Percentiles rank a stretch among this genome's conserved stretches.
phyloP scores from a whole-genome alignment of 1,140 invertebrate species.

The Proctacanthus coquilletti region DNA sequence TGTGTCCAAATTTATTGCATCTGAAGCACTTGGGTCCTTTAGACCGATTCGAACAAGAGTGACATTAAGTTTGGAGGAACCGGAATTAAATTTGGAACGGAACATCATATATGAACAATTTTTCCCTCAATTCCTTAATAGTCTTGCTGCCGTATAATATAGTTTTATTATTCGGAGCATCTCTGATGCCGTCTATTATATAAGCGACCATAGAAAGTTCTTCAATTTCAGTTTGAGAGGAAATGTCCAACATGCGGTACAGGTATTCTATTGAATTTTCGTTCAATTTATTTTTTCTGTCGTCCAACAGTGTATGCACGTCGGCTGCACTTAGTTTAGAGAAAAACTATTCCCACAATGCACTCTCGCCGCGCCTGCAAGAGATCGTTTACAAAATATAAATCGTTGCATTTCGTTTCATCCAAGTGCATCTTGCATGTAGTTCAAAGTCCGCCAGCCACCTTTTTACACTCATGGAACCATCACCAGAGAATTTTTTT shows the following conservation, averaged over 20 bases:
- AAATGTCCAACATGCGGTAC: slow-evolving; percentile 16
- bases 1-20: slow-evolving; percentile 11
- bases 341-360: slow-evolving; percentile 11
- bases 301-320: slow-evolving; percentile 10
- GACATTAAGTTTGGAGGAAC: slow-evolving; percentile 7
- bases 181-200: slow-evolving; percentile 24
- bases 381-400: slow-evolving; percentile 10
- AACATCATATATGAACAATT: slow-evolving; percentile 12
- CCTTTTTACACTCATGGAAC: slow-evolving; percentile 4
- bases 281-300: slow-evolving; percentile 11
- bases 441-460: slow-evolving; percentile 15
- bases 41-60: slow-evolving; percentile 1
- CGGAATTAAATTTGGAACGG: slow-evolving; percentile 11
- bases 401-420: slow-evolving; percentile 11
- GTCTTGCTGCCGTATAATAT: slow-evolving; percentile 21
- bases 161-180: slow-evolving; percentile 17
- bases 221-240: slow-evolving; percentile 16
- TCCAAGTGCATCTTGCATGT: slow-evolving; percentile 10
- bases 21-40: slow-evolving; percentile 15
- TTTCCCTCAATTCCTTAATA: slow-evolving; percentile 16
- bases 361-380: slow-evolving; percentile 10
- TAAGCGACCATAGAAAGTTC: slow-evolving; percentile 18
- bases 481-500: slow-evolving; percentile 12
- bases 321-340: slow-evolving; percentile 10
- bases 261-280: slow-evolving; percentile 12